Percentiles rank a stretch among this genome's conserved stretches.
Conservation (phyloP, 2,888 invertebrate species). For the Leptogaster cylindrica region DNA sequence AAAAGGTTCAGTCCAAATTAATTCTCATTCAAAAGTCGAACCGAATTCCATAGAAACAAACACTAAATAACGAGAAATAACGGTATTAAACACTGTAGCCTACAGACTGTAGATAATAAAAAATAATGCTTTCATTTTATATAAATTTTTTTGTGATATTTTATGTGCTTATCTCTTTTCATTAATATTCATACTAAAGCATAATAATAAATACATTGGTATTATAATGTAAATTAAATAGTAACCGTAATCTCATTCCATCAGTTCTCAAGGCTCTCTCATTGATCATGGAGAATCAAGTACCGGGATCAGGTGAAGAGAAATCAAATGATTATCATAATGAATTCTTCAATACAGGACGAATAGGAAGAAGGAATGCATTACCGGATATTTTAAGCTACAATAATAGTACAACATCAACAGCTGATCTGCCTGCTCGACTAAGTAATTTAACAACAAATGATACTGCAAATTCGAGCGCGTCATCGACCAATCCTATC, state of each 20-base stretch:
- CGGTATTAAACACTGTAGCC: no score
- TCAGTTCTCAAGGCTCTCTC: slow-evolving; percentile 45
- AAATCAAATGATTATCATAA: slow-evolving; percentile 67
- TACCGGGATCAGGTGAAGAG: slow-evolving; percentile 8
- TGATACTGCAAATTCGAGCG: slow-evolving; percentile 50
- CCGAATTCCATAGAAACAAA: no score
- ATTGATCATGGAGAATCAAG: slow-evolving; percentile 47
- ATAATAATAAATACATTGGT: no score
- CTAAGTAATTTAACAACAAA: slow-evolving; percentile 74
- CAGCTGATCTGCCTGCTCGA: slow-evolving; percentile 78
- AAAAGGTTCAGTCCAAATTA: neutral
- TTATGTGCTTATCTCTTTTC: no score
- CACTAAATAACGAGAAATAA: no score
- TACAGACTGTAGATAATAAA: no score
- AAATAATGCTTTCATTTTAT: no score
- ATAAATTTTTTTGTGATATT: no score
- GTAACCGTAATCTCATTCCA: slow-evolving; percentile 17
- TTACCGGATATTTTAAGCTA: slow-evolving; percentile 82
- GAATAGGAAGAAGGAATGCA: slow-evolving; percentile 88
- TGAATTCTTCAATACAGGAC: slow-evolving; percentile 83
- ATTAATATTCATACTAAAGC: no score
- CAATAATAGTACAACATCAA: slow-evolving; percentile 70
- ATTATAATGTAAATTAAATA: no score
- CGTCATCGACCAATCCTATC: neutral
- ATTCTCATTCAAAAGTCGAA: neutral